Percentiles rank a stretch among this genome's conserved stretches.
Conservation (phyloP, 2,888 invertebrate genomes). For the Thysanoteuthis rhombus region DNA sequence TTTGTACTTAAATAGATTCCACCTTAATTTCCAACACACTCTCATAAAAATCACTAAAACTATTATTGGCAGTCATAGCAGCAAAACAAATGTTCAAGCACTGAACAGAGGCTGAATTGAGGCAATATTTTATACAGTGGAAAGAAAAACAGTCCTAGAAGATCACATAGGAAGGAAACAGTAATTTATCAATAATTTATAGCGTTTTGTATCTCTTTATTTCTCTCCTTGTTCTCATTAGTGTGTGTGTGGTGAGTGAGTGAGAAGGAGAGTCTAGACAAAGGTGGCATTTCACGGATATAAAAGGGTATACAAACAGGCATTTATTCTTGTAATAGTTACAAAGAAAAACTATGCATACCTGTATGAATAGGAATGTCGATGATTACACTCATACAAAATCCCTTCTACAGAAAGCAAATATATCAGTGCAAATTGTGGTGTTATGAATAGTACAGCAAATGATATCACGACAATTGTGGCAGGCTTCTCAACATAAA, state of each 20-base stretch:
- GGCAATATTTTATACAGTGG: neutral
- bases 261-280: neutral
- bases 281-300: neutral
- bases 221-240: neutral
- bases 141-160: neutral
- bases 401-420: no score
- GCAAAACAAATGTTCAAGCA: neutral
- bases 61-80: neutral
- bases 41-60: neutral
- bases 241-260: neutral
- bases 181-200: neutral
- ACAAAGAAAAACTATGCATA: neutral
- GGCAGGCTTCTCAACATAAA: no score
- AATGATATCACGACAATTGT: no score
- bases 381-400: no score
- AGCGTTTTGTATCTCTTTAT: neutral
- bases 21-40: neutral
- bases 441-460: no score
- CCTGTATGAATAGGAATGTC: no score
- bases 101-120: neutral
- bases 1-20: neutral
- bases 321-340: neutral
- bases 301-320: neutral
- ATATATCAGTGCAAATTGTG: no score
- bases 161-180: neutral